Percentiles rank a stretch among this genome's conserved stretches.
Evolutionary conservation across 1,140 invertebrate species (phyloP).

Genomic region (Papilio dardanus): DNA sequence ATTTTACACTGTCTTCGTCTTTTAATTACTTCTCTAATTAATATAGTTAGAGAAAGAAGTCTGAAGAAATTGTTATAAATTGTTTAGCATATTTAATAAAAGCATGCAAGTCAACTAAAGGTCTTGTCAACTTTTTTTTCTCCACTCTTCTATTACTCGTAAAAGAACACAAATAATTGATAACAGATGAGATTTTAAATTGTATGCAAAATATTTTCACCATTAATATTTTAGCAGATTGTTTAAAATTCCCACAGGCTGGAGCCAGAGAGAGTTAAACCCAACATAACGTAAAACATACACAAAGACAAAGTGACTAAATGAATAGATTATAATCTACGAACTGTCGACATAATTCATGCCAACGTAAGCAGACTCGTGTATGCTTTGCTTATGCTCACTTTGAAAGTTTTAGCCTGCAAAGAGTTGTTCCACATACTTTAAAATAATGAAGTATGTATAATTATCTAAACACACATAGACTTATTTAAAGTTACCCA

Average conservation of each 20-base stretch:
- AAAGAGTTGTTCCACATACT: too few relatives aligned
- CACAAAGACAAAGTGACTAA: constrained; percentile 52
- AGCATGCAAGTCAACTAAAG: too few relatives aligned
- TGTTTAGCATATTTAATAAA: neutral
- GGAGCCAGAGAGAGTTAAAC: constrained; percentile 16
- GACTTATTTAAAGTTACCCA: too few relatives aligned
- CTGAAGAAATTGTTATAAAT: neutral
- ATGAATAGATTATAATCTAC: constrained; percentile 58
- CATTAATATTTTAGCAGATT: neutral
- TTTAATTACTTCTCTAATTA: neutral
- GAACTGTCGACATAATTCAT: constrained; percentile 49
- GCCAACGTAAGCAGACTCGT: constrained; percentile 45
- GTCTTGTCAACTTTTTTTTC: too few relatives aligned
- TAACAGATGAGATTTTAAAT: too few relatives aligned
- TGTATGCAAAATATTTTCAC: neutral
- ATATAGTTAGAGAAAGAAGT: neutral
- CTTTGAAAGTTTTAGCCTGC: constrained; percentile 44
- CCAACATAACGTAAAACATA: constrained; percentile 48
- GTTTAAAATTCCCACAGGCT: neutral
- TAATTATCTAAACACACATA: too few relatives aligned
- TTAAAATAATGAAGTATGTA: too few relatives aligned
- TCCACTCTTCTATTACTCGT: too few relatives aligned
- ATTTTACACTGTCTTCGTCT: constrained; percentile 3
- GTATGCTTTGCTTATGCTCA: constrained; percentile 47
- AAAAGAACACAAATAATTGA: neutral